Evolutionary conservation across 2,113 vertebrate species (phyloP), one percentile per base, ranked within the genome.

Genomic region (Cinclus cinclus): DNA sequence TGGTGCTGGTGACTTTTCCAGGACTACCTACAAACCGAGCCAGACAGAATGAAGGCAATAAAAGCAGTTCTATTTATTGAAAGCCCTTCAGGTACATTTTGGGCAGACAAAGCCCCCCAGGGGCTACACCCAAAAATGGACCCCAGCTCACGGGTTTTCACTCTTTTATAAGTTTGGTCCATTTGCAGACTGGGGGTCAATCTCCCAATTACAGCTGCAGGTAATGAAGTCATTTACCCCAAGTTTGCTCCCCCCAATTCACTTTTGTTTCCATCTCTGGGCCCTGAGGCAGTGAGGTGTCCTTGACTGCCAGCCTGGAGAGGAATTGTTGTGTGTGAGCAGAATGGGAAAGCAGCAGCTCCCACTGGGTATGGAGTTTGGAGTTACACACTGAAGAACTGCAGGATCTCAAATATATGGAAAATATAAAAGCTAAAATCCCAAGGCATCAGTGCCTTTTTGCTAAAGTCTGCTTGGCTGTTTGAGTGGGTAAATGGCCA

Each of bases 371-470:
- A 7, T 74, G 70, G 39, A 8, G 52, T n/a, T 44, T 15, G 13
- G 52, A 44, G 52, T 28, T 7, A 1, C 1, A 2, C 70, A 56
- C 52, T 21, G 6, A n/a, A n/a, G 52, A 56, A 1, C 13, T 44
- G 70, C 70, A 44, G 70, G 39, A 21, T 0, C 7, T 0, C 31
- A n/a, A 12, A 56, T 4, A 25, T 0, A 44, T 42, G 17, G 0
- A 25, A 56, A 9, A 44, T 20, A 42, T 0, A 27, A 3, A 33
- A 73, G 30, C 11, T 42, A 2, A 42, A 73, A 44, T n/a, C 3
- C 31, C 9, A 7, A 58, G 3, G 24, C 18, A 73, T 56, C 41
- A 35, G 24, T 19, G 28, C 63, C 21, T 56, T 71, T 83, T 46
- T 69, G 18, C 13, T n/a, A 1, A 69, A 78, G 11, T 5, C 33